A percentile compares a stretch with the other conserved stretches of the same genome.
Conservation (phyloP, 2,113 vertebrate species). For the Aplodontia rufa region DNA sequence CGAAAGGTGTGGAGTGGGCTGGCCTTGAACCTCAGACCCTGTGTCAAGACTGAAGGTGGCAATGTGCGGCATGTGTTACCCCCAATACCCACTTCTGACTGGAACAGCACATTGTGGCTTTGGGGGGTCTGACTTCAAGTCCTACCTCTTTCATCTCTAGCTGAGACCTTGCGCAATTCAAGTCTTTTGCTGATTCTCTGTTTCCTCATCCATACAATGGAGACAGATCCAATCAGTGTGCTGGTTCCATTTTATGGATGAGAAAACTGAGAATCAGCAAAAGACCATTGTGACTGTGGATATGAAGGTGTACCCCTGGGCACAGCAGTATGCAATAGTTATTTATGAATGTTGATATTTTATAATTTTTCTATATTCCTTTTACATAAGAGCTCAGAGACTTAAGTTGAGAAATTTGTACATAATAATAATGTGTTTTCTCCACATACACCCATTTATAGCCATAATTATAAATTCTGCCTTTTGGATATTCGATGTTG, state of each 20-base stretch:
- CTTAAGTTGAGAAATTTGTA: neutral
- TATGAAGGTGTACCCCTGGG: no score
- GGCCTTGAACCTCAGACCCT: neutral
- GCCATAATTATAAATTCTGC: neutral
- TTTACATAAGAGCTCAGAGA: neutral
- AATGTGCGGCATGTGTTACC: neutral
- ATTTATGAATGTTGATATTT: neutral
- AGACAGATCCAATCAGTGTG: rapidly evolving
- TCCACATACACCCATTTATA: neutral
- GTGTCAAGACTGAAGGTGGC: neutral
- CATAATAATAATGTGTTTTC: neutral
- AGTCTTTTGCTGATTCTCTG: neutral
- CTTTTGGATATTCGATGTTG: neutral
- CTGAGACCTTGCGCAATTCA: neutral
- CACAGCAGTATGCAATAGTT: neutral
- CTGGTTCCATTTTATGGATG: neutral
- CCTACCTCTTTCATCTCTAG: neutral
- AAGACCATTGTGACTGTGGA: neutral
- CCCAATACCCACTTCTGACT: neutral
- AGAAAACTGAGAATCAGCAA: no score
- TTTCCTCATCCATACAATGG: neutral
- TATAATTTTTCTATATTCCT: neutral
- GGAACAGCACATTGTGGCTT: neutral
- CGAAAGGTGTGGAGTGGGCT: neutral
- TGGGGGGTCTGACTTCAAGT: neutral